phyloP scores from a whole-genome alignment of 2,113 vertebrate genomes.

The Eptesicus fuscus region DNA sequence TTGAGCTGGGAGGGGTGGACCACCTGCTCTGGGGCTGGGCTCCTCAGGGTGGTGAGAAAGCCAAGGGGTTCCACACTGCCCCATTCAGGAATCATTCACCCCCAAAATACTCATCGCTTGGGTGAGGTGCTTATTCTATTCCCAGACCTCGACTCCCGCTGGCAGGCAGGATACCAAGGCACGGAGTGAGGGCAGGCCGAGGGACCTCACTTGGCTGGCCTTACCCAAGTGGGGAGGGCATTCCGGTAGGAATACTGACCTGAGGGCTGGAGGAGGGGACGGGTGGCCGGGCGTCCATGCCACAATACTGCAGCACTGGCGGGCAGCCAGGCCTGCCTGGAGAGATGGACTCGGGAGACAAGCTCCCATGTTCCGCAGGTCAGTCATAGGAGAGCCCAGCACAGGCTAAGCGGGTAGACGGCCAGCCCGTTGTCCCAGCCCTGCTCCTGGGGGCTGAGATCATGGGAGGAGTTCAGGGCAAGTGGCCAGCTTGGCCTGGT shows the following conservation, averaged over 20 bases:
- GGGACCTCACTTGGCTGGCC: background rate
- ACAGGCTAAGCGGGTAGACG: background rate
- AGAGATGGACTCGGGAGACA: constrained; percentile 47
- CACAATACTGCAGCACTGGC: constrained; percentile 69
- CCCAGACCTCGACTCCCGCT: background rate
- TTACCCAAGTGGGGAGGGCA: background rate
- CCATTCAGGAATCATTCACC: background rate
- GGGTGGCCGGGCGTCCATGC: constrained; percentile 18
- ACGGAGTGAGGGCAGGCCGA: background rate
- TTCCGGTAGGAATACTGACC: background rate
- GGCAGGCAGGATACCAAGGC: constrained; percentile 33
- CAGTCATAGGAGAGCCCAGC: constrained; percentile 30
- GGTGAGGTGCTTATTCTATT: background rate
- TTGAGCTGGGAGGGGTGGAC: background rate
- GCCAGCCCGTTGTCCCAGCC: constrained; percentile 41
- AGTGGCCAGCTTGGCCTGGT: background rate
- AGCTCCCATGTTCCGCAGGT: constrained; percentile 51
- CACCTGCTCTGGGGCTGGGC: constrained; percentile 6
- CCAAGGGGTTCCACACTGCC: background rate
- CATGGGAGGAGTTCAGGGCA: constrained; percentile 59
- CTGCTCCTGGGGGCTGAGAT: constrained; percentile 55
- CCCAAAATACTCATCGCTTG: background rate
- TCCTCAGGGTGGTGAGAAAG: background rate
- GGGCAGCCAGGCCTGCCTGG: constrained; percentile 57
- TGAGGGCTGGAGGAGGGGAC: constrained; percentile 51